phyloP scores from a whole-genome alignment of 2,888 invertebrate genomes.

The Melitaea athalia region DNA sequence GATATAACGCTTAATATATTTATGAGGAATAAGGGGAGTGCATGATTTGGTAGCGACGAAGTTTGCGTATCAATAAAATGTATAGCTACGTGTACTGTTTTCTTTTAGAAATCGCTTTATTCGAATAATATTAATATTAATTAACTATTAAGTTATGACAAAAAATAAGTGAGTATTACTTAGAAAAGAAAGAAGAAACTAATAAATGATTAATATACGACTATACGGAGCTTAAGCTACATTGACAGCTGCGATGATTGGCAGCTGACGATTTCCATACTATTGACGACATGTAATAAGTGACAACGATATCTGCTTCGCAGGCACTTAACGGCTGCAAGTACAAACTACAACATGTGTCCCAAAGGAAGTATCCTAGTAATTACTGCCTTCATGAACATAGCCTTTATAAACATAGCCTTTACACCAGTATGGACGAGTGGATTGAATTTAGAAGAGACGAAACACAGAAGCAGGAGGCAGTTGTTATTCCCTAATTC shows the following conservation, averaged over 20 bases:
- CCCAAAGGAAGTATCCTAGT: slow-evolving; percentile 26
- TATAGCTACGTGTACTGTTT: no score
- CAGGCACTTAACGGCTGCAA: slow-evolving; percentile 33
- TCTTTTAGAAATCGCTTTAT: no score
- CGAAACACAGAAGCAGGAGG: slow-evolving; percentile 53
- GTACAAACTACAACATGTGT: slow-evolving; percentile 38
- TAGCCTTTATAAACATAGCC: slow-evolving; percentile 1
- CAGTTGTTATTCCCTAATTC: slow-evolving; percentile 67
- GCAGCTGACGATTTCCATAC: not conserved
- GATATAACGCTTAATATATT: no score
- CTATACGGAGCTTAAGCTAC: not conserved
- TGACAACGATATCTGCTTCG: slow-evolving; percentile 17
- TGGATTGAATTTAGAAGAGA: slow-evolving; percentile 35
- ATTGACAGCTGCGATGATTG: not conserved
- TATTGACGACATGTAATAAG: slow-evolving; percentile 34
- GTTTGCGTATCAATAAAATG: no score
- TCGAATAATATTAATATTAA: no score
- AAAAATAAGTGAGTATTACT: no score
- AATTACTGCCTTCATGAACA: slow-evolving; percentile 15
- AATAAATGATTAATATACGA: no score
- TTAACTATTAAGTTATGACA: no score
- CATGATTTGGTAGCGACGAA: no score
- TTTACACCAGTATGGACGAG: slow-evolving; percentile 5
- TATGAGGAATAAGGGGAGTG: no score
- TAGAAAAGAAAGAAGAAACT: no score